phyloP scores from a whole-genome alignment of 2,888 invertebrate species.

The Chorisops tibialis region DNA sequence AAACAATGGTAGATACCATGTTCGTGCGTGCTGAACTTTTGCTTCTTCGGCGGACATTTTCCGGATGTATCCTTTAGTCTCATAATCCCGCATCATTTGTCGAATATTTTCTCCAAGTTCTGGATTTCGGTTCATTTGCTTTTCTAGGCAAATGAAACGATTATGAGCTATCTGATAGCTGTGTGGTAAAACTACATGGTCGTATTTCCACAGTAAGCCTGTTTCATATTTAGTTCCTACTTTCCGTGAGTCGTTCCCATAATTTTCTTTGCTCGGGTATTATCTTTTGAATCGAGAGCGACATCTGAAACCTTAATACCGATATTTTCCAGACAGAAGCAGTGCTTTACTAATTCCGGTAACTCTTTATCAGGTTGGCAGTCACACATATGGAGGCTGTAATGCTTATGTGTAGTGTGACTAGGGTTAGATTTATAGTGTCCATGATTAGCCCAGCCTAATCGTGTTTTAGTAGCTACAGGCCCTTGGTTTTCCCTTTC shows the following conservation, averaged over 20 bases:
- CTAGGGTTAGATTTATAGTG: neutral
- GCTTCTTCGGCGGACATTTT: neutral
- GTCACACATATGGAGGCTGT: neutral
- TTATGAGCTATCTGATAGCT: neutral
- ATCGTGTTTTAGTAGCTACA: neutral
- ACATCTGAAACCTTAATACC: neutral
- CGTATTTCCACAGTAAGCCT: conserved; percentile 2
- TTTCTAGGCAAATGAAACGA: neutral
- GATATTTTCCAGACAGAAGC: neutral
- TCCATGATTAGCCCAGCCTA: neutral
- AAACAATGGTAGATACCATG: neutral
- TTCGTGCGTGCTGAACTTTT: neutral
- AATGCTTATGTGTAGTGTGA: neutral
- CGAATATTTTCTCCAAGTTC: neutral
- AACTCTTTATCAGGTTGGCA: neutral
- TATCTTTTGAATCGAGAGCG: neutral
- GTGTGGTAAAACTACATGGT: neutral
- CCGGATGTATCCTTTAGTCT: neutral
- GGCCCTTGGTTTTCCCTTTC: neutral
- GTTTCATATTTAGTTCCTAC: neutral
- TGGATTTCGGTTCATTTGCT: neutral
- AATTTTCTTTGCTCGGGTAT: neutral
- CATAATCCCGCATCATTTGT: neutral
- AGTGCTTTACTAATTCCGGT: neutral
- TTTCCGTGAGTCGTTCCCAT: no score